Conservation (phyloP, 2,888 invertebrate genomes). For the Aphrophora alni region DNA sequence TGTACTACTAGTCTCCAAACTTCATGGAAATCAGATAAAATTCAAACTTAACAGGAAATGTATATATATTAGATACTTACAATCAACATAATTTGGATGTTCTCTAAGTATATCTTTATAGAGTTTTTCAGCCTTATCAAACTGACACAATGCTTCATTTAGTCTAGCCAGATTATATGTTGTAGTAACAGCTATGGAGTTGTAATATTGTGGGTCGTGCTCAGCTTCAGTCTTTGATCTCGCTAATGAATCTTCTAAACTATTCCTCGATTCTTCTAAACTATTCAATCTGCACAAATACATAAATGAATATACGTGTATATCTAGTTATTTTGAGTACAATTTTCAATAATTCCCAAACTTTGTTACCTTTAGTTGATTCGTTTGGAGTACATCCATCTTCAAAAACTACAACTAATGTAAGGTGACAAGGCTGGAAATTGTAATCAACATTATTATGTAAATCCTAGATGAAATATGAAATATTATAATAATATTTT, state of each 20-base stretch:
- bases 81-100: constrained; percentile 98
- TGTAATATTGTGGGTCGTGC: constrained; percentile 93
- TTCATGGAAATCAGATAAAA: too few species aligned
- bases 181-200: constrained; percentile 94
- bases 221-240: constrained; percentile 82
- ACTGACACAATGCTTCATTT: constrained; percentile 90
- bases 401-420: too few species aligned
- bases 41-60: too few species aligned
- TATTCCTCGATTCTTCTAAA: constrained; percentile 81
- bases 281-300: constrained; percentile 73
- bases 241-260: constrained; percentile 84
- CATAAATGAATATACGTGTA: constrained; percentile 2
- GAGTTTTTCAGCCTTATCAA: constrained; percentile 92
- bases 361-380: too few species aligned
- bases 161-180: constrained; percentile 95
- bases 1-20: too few species aligned
- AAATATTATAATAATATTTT: too few species aligned
- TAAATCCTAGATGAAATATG: too few species aligned
- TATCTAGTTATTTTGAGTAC: too few species aligned
- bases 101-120: constrained; percentile 97
- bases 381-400: too few species aligned
- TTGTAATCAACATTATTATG: too few species aligned
- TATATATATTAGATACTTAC: constrained; percentile 58
- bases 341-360: too few species aligned
- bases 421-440: too few species aligned